Evolutionary conservation across 2,797 vertebrate species (phyloP).

Genomic region (Erithacus rubecula): DNA sequence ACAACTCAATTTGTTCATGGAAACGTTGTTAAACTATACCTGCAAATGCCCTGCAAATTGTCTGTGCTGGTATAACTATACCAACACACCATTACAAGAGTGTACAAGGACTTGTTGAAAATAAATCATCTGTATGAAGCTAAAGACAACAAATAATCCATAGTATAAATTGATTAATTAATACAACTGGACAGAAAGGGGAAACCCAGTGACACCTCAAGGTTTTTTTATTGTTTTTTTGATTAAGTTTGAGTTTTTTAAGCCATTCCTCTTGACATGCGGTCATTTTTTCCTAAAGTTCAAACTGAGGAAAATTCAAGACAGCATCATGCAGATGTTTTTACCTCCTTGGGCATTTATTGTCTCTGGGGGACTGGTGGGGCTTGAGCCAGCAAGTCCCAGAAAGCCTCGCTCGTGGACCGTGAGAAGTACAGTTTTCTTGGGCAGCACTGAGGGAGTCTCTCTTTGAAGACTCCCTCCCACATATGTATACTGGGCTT

Average conservation of each 20-base stretch:
- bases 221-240: neutral
- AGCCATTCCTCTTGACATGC: neutral
- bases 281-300: neutral
- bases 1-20: neutral
- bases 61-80: neutral
- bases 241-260: neutral
- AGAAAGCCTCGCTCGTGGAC: neutral
- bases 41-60: neutral
- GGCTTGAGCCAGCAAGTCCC: neutral
- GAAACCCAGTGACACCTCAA: neutral
- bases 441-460: neutral
- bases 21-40: neutral
- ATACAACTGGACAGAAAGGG: neutral
- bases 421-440: neutral
- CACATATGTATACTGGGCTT: neutral
- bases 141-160: neutral
- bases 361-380: neutral
- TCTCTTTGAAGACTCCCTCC: constrained; percentile 16
- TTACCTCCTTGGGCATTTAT: neutral
- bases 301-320: neutral
- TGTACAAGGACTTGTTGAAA: neutral
- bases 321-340: neutral
- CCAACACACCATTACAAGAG: neutral
- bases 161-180: neutral
- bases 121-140: neutral